Conservation (phyloP, 1,140 invertebrate species). For the Augochlora pura region DNA sequence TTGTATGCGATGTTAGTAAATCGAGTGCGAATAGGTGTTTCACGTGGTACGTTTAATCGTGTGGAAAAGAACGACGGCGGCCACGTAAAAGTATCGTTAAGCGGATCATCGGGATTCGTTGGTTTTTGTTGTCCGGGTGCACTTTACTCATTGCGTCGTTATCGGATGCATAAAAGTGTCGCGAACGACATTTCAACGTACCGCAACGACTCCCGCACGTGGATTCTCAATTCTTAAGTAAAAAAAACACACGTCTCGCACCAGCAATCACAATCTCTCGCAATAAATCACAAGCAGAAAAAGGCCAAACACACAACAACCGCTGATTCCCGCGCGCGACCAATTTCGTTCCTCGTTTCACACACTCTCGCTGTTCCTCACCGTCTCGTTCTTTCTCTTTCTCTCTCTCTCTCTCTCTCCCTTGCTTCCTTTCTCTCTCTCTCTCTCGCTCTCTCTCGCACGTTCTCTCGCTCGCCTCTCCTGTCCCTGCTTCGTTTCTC, state of each 20-base stretch:
- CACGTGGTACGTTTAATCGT: conserved; percentile 5
- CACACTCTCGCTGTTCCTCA: conserved; percentile 50
- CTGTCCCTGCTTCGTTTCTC: conserved; percentile 46
- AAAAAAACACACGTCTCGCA: conserved; percentile 67
- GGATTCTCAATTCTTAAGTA: conserved; percentile 57
- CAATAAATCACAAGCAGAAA: conserved; percentile 68
- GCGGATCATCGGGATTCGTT: conserved; percentile 32
- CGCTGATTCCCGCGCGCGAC: conserved; percentile 73
- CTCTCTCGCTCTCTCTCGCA: conserved; percentile 44
- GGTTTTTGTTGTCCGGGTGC: conserved; percentile 51
- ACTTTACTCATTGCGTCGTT: conserved; percentile 67
- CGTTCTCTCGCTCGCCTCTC: conserved; percentile 45
- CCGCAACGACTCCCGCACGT: conserved; percentile 60
- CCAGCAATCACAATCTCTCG: conserved; percentile 55
- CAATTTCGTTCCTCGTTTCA: conserved; percentile 73
- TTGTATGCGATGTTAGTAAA: conserved; percentile 38
- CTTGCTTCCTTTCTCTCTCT: conserved; percentile 41
- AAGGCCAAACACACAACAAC: conserved; percentile 66
- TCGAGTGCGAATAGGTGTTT: conserved; percentile 2
- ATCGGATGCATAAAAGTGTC: conserved; percentile 40
- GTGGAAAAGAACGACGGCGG: not conserved
- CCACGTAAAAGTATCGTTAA: conserved; percentile 17
- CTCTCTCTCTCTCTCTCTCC: conserved; percentile 44
- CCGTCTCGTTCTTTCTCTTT: conserved; percentile 16
- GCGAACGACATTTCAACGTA: conserved; percentile 59